A percentile compares a stretch with the other conserved stretches of the same genome.
These are phyloP conservation scores for Gobio gobio DNA, from an alignment of 2,113 vertebrate genomes.

Conservation along the genomic window DNA sequence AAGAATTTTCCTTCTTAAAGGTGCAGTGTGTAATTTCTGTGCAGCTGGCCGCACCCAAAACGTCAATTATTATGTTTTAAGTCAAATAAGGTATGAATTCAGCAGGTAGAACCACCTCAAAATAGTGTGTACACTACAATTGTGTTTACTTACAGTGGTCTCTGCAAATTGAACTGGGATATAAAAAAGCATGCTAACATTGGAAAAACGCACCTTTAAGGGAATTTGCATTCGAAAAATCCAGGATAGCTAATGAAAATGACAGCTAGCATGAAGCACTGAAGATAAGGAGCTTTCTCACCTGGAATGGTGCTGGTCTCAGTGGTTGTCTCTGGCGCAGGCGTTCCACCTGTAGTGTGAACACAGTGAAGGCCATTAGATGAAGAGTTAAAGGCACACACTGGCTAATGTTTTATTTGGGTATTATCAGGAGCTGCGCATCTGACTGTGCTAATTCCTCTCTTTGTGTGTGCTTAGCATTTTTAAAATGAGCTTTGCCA, in stretches of 20 bases:
- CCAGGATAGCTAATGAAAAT: neutral
- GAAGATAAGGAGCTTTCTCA: neutral
- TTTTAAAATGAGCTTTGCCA: conserved; percentile 14
- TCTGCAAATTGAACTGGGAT: neutral
- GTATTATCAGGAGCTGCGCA: conserved; percentile 1
- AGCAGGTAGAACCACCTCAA: neutral
- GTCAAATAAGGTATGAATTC: neutral
- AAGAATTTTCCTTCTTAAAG: neutral
- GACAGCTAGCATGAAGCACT: neutral
- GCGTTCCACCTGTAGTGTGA: conserved; percentile 43
- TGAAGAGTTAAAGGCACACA: neutral
- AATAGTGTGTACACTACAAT: neutral
- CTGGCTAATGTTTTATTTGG: neutral
- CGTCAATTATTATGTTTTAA: no score
- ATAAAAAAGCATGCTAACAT: neutral
- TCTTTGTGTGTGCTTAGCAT: conserved; percentile 10
- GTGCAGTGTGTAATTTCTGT: neutral
- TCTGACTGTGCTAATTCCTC: conserved; percentile 19
- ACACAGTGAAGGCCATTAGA: conserved; percentile 40
- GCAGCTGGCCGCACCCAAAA: neutral
- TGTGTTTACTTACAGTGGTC: neutral
- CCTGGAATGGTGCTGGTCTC: conserved; percentile 41
- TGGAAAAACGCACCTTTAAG: neutral
- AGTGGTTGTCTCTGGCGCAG: conserved; percentile 52
- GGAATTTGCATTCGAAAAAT: neutral